These are phyloP conservation scores for Sus scrofa DNA, from an alignment of 2,113 vertebrate genomes.

Conservation along the genomic window T2T-Sscrofa CM001155.3:1394001-1394500, in stretches of 20 bases:
- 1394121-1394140: not conserved
- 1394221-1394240: not conserved
- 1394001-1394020: no score
- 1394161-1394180: not conserved
- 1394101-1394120: fast-evolving
- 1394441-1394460: not conserved
- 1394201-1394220: fast-evolving
- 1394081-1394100: not conserved
- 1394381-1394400: not conserved
- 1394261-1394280: fast-evolving
- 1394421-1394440: not conserved
- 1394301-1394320: fast-evolving
- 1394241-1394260: not conserved
- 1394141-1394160: fast-evolving
- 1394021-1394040: not conserved
- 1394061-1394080: not conserved
- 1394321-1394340: fast-evolving
- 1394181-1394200: not conserved
- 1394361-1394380: not conserved
- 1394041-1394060: conserved; percentile 67
- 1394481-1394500: not conserved
- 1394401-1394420: not conserved
- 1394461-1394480: fast-evolving
- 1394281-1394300: fast-evolving
- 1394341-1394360: not conserved